phyloP scores from a whole-genome alignment of 30 jellyfish, hydroid and myxozoan genomes.

The Clytia hemisphaerica region DNA sequence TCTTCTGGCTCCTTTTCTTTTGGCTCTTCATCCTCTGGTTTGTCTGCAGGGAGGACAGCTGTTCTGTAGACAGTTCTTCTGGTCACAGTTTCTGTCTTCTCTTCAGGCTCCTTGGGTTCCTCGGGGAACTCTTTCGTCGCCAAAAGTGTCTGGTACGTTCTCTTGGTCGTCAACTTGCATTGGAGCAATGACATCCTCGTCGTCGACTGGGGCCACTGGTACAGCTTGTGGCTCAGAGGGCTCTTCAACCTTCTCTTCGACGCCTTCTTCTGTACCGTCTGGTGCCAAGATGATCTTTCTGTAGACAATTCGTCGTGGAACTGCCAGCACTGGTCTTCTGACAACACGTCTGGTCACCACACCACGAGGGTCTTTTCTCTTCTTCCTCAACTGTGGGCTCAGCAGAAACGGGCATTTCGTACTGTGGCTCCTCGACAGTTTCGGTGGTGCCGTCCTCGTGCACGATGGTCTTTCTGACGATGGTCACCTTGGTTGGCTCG shows the following conservation, averaged over 20 bases:
- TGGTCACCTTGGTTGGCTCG: constrained; percentile 47
- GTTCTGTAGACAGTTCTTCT: constrained; percentile 1
- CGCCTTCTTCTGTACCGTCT: constrained; percentile 53
- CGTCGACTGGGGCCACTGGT: no score
- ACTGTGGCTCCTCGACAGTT: constrained; percentile 58
- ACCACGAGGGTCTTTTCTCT: constrained; percentile 50
- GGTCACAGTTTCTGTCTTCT: background rate
- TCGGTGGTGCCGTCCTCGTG: constrained; percentile 37
- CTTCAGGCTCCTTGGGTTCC: no score
- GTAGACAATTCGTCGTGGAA: constrained; percentile 50
- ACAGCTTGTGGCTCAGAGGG: constrained; percentile 6
- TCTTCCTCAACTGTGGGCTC: constrained; percentile 58
- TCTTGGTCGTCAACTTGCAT: constrained; percentile 9
- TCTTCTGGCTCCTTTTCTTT: constrained; percentile 7
- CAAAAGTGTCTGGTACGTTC: constrained; percentile 10
- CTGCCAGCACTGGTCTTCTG: constrained; percentile 39
- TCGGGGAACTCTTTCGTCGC: no score
- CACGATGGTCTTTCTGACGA: constrained; percentile 43
- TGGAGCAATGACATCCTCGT: background rate
- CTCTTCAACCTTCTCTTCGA: constrained; percentile 54
- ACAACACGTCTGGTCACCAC: constrained; percentile 35
- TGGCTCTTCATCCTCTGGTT: background rate
- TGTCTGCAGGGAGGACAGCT: no score
- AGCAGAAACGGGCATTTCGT: constrained; percentile 58
- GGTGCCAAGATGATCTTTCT: constrained; percentile 41